A percentile compares a stretch with the other conserved stretches of the same genome.
Conservation (phyloP, 2,113 vertebrate genomes). For the Gobiocypris rarus region DNA sequence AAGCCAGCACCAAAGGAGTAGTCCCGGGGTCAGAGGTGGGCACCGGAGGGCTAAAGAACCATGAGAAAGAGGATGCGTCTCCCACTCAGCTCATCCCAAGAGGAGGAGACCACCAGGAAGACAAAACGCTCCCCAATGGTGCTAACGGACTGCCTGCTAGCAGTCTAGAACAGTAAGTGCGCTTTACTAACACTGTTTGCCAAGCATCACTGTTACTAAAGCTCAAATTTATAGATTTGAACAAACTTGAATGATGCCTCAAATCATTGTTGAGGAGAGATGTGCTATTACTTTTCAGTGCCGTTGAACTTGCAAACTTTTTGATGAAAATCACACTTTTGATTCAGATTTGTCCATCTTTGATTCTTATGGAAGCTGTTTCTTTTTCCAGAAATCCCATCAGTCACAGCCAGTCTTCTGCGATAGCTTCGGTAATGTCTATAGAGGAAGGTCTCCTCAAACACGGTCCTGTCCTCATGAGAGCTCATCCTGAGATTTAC, state of each 20-base stretch:
- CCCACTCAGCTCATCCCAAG: constrained; percentile 86
- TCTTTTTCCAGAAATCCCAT: constrained; percentile 88
- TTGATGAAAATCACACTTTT: too few species aligned
- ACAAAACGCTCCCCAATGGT: constrained; percentile 76
- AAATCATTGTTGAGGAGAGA: not conserved
- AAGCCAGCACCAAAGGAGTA: constrained; percentile 72
- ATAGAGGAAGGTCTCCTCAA: constrained; percentile 80
- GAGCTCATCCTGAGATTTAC: constrained; percentile 87
- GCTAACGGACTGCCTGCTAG: constrained; percentile 74
- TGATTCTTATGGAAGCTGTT: constrained; percentile 60
- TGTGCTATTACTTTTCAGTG: not conserved
- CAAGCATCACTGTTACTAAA: not conserved
- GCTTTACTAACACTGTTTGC: too few species aligned
- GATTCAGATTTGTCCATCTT: constrained; percentile 35
- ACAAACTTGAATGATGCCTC: not conserved
- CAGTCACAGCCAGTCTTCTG: constrained; percentile 82
- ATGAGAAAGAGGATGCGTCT: constrained; percentile 77
- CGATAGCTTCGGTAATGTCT: constrained; percentile 78
- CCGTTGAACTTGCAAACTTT: not conserved
- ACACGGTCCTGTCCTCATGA: constrained; percentile 81
- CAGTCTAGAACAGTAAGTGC: constrained; percentile 63
- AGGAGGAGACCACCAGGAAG: constrained; percentile 80
- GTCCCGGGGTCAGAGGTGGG: constrained; percentile 78
- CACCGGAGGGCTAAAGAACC: constrained; percentile 78
- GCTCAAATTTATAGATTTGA: not conserved